Percentiles rank a stretch among this genome's conserved stretches.
Evolutionary conservation across 2,888 invertebrate genomes (phyloP).

Genomic region (Mesorhabditis sp.): DNA sequence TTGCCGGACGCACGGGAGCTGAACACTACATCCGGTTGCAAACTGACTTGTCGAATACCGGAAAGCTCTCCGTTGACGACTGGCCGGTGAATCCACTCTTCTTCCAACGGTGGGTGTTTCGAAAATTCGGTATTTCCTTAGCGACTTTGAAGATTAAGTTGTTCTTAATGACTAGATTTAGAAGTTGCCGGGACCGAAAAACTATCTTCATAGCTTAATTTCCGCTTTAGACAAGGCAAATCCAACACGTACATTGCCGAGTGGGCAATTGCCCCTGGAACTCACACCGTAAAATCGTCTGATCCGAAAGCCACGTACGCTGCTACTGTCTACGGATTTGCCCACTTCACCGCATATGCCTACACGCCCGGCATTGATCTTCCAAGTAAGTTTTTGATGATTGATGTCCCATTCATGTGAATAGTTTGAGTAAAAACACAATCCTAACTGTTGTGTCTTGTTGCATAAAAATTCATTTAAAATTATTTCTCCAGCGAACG

Average conservation of each 20-base stretch:
- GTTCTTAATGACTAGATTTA: too few relatives aligned
- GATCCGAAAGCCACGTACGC: not conserved
- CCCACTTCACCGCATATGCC: not conserved
- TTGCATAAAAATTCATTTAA: too few relatives aligned
- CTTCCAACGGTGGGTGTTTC: not conserved
- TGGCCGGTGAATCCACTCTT: slow-evolving; percentile 4
- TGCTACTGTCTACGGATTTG: not conserved
- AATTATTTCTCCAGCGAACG: too few relatives aligned
- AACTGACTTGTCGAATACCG: not conserved
- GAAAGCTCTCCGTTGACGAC: slow-evolving; percentile 1
- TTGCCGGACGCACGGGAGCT: not conserved
- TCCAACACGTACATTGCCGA: not conserved
- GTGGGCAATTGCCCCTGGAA: not conserved
- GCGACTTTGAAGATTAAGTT: too few relatives aligned
- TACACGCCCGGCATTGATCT: not conserved
- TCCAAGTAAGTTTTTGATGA: not conserved
- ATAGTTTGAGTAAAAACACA: not conserved
- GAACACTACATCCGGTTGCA: not conserved
- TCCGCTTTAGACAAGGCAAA: not conserved
- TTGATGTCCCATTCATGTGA: not conserved
- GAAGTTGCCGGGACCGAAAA: too few relatives aligned
- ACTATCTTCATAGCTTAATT: too few relatives aligned
- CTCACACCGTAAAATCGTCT: not conserved
- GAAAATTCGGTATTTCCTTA: too few relatives aligned
- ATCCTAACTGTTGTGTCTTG: too few relatives aligned